These are phyloP conservation scores for Rhinophrynus dorsalis DNA, from an alignment of 2,797 vertebrate genomes.

Conservation along the genomic window DNA sequence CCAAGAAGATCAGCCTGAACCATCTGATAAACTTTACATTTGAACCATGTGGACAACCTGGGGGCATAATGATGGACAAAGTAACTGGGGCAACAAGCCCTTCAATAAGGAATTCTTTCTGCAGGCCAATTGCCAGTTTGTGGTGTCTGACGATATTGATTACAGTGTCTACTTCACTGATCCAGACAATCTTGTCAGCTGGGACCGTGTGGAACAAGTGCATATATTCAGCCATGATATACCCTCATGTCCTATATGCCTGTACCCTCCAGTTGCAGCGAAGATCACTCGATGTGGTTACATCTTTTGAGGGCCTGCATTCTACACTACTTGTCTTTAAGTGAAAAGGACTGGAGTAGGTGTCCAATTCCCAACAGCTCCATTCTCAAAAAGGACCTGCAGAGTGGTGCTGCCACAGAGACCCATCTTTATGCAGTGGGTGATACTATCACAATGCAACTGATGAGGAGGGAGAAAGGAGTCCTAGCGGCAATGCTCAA, in stretches of 20 bases:
- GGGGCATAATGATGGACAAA: constrained; percentile 78
- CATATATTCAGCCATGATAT: constrained; percentile 97
- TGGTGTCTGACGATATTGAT: constrained; percentile 95
- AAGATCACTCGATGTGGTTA: constrained; percentile 97
- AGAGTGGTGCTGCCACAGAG: constrained; percentile 96
- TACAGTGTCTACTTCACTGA: constrained; percentile 96
- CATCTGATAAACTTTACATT: constrained; percentile 98
- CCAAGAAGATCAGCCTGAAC: constrained; percentile 97
- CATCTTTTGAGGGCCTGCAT: constrained; percentile 98
- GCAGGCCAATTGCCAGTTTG: constrained; percentile 99
- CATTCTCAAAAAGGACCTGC: constrained; percentile 88
- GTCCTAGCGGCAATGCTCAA: constrained; percentile 90
- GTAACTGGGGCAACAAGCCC: constrained; percentile 93
- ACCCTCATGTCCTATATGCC: constrained; percentile 96
- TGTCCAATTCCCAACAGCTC: constrained; percentile 97
- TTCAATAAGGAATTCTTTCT: constrained; percentile 98
- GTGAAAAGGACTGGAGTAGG: constrained; percentile 94
- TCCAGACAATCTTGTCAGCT: constrained; percentile 96
- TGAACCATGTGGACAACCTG: constrained; percentile 89
- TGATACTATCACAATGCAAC: constrained; percentile 90
- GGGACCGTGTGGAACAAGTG: constrained; percentile 99
- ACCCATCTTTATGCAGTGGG: constrained; percentile 87
- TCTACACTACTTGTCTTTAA: constrained; percentile 93
- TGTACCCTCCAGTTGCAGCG: constrained; percentile 92
- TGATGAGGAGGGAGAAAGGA: constrained; percentile 95